Evolutionary conservation across 2,888 invertebrate genomes (phyloP).

Genomic region (Hofmannophila pseudospretella): DNA sequence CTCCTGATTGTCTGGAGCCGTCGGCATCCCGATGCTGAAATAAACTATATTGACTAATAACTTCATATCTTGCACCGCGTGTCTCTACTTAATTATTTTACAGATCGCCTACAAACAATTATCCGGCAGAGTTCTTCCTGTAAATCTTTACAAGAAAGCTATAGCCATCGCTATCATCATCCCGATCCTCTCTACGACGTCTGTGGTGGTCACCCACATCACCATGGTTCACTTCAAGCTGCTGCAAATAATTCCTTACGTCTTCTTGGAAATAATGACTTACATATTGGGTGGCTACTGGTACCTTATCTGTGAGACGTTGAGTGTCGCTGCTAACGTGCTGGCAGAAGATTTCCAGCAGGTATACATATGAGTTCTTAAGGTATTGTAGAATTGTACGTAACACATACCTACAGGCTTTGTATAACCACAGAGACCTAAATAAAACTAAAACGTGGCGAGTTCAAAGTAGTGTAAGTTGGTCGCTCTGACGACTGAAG

Average conservation of each 20-base stretch:
- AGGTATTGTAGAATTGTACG: too few relatives aligned
- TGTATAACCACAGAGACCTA: too few relatives aligned
- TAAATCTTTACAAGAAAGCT: slow-evolving; percentile 79
- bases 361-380: slow-evolving; percentile 42
- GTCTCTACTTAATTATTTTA: too few relatives aligned
- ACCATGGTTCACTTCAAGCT: slow-evolving; percentile 84
- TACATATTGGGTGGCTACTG: slow-evolving; percentile 84
- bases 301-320: slow-evolving; percentile 82
- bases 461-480: too few relatives aligned
- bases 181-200: slow-evolving; percentile 79
- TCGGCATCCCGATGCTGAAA: too few relatives aligned
- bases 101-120: slow-evolving; percentile 79
- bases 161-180: slow-evolving; percentile 76
- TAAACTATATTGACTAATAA: too few relatives aligned
- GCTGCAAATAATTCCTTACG: slow-evolving; percentile 82
- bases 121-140: slow-evolving; percentile 74
- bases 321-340: slow-evolving; percentile 80
- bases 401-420: too few relatives aligned
- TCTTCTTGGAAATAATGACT: slow-evolving; percentile 82
- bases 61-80: too few relatives aligned
- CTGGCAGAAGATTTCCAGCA: slow-evolving; percentile 83
- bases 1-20: too few relatives aligned
- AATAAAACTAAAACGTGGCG: too few relatives aligned
- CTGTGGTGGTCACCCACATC: slow-evolving; percentile 82
- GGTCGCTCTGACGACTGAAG: too few relatives aligned